Percentiles rank a stretch among this genome's conserved stretches.
These are phyloP conservation scores for Antheraea pernyi DNA, from an alignment of 1,140 invertebrate genomes.

Conservation along the genomic window DNA sequence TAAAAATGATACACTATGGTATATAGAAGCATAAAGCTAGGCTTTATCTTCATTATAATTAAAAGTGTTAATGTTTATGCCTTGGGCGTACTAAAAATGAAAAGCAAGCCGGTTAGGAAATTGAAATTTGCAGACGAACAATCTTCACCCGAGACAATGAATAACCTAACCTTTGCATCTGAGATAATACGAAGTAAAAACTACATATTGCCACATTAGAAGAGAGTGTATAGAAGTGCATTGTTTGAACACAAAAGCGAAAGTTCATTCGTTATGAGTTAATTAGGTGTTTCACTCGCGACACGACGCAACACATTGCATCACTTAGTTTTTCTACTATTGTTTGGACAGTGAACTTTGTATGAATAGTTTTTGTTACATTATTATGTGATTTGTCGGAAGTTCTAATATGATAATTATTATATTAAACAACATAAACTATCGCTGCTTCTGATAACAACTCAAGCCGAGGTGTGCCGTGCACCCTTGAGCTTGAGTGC, in stretches of 20 bases:
- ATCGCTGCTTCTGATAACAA: too few relatives aligned
- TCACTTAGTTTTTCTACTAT: slow-evolving; percentile 64
- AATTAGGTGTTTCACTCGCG: slow-evolving; percentile 66
- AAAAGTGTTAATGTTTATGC: too few relatives aligned
- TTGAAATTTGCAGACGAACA: not conserved
- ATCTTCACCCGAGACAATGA: not conserved
- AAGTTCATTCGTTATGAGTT: slow-evolving; percentile 70
- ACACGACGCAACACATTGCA: slow-evolving; percentile 38
- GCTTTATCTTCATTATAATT: too few relatives aligned
- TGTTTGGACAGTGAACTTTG: slow-evolving; percentile 41
- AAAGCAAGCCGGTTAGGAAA: not conserved
- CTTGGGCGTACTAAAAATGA: not conserved
- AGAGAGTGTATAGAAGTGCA: slow-evolving; percentile 47
- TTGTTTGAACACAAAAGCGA: slow-evolving; percentile 72
- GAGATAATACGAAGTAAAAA: slow-evolving; percentile 31
- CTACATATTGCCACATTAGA: slow-evolving; percentile 37
- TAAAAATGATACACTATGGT: too few relatives aligned
- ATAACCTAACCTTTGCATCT: not conserved
- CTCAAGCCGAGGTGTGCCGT: too few relatives aligned
- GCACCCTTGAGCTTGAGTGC: too few relatives aligned
- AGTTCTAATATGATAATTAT: slow-evolving; percentile 1
- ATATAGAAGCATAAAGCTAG: too few relatives aligned
- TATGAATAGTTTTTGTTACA: slow-evolving; percentile 15
- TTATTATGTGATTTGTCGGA: slow-evolving; percentile 6
- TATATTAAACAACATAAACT: slow-evolving; percentile 2